Conservation (phyloP, 2,797 vertebrate genomes). For the Centroberyx gerrardi region DNA sequence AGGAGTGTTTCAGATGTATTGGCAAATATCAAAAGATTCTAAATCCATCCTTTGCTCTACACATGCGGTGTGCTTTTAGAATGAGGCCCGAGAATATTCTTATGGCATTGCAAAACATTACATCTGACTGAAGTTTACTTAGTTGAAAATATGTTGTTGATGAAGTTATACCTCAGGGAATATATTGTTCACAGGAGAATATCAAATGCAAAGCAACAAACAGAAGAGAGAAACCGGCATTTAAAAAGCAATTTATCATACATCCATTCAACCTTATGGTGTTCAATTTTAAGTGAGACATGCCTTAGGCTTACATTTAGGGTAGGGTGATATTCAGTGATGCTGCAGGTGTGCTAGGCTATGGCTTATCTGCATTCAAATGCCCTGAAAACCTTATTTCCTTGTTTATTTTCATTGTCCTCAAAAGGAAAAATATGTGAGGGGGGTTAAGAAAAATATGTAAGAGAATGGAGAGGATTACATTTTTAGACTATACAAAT, state of each 20-base stretch:
- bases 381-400: conserved; percentile 36
- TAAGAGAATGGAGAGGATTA: conserved; percentile 21
- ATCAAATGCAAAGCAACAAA: conserved; percentile 50
- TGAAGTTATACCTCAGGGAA: conserved; percentile 34
- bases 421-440: background rate
- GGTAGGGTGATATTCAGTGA: conserved; percentile 21
- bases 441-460: background rate
- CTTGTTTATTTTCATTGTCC: conserved; percentile 44
- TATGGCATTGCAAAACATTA: conserved; percentile 14
- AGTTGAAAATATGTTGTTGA: conserved; percentile 51
- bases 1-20: conserved; percentile 53
- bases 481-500: conserved; percentile 40
- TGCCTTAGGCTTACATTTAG: conserved; percentile 42
- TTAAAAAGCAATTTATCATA: conserved; percentile 60
- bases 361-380: conserved; percentile 56
- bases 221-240: conserved; percentile 18
- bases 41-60: conserved; percentile 34
- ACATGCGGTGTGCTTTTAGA: conserved; percentile 29
- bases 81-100: conserved; percentile 18
- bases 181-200: conserved; percentile 41
- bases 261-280: conserved; percentile 42
- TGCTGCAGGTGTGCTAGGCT: conserved; percentile 44
- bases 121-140: conserved; percentile 24
- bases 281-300: conserved; percentile 59
- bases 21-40: conserved; percentile 54